phyloP scores from a whole-genome alignment of 2,113 vertebrate species.

The Pteronura brasiliensis region DNA sequence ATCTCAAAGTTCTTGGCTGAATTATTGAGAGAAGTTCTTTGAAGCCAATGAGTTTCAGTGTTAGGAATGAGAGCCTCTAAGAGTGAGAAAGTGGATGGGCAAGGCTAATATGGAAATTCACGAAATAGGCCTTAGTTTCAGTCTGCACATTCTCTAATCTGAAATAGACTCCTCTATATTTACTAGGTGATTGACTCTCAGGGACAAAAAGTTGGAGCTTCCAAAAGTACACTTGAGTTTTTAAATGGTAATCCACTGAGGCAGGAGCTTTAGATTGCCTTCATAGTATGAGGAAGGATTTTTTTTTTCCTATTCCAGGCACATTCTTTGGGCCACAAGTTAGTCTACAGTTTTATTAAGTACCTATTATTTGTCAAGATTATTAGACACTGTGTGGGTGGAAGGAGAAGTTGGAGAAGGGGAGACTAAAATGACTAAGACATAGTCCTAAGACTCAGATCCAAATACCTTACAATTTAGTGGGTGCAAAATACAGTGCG shows the following conservation, averaged over 20 bases:
- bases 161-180: not conserved
- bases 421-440: not conserved
- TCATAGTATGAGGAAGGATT: not conserved
- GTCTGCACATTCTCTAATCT: not conserved
- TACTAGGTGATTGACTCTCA: not conserved
- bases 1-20: not conserved
- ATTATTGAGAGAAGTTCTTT: not conserved
- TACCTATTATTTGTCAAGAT: not conserved
- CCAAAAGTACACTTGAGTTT: not conserved
- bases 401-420: not conserved
- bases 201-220: not conserved
- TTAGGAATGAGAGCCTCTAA: not conserved
- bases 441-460: not conserved
- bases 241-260: not conserved
- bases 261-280: not conserved
- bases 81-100: not conserved
- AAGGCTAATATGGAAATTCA: not conserved
- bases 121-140: constrained; percentile 14
- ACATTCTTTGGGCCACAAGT: not conserved
- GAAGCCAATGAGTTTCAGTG: not conserved
- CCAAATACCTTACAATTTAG: constrained; percentile 1
- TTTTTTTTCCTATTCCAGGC: not conserved
- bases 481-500: not conserved
- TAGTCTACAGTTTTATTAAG: not conserved
- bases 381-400: not conserved